Evolutionary conservation across 2,888 invertebrate species (phyloP), one percentile per base, ranked within the genome.

Genomic region (Lacanobia oleracea): DNA sequence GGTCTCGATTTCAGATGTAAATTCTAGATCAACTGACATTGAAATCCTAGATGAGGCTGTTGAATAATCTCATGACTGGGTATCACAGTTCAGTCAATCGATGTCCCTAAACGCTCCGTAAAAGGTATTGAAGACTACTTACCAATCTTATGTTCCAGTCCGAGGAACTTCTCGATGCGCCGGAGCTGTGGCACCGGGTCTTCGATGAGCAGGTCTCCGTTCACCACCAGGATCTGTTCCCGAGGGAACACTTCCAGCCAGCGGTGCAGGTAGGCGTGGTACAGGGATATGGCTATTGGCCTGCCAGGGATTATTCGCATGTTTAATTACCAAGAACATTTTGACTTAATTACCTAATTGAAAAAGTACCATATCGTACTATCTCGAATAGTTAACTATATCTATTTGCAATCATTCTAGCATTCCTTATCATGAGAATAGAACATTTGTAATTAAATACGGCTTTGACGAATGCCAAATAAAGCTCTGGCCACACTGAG

Each of bases 221-320:
- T 99, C 62, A 99, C 99, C 68, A 99, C 97, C 87, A 99, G 97
- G 86, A 99, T 97, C 91, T 99, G 99, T 67, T 98, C 97, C 64
- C 98, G 96, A 0, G 98, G 97, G 95, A 99, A 99, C 83, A 98
- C 98, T 93, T 98, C 98, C 77, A 99, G 96, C 99, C 99, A 99
- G 65, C 97, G 97, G 84, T 98, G 98, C 88, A 99, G 97, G 94
- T 99, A 99, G 82, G 98, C 97, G 93, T 98, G 98, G 94, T 99
- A 99, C 89, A 99, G 97, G 48, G 99, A 99, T 91, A 99, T 98
- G 72, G 98, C 97, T 86, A 98, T 97, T 21, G 98, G 98, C 84
- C 97, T 96, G 88, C 48, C 70, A 64, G 69, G 68, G 70, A 67
- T 18, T 53, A 12, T 27, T 43, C 61, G 16, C 51, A 63, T 67